Base-by-base conservation (phyloP, 35 echinoderm and acorn worm species). In the Holothuria glaberrima region DNA sequence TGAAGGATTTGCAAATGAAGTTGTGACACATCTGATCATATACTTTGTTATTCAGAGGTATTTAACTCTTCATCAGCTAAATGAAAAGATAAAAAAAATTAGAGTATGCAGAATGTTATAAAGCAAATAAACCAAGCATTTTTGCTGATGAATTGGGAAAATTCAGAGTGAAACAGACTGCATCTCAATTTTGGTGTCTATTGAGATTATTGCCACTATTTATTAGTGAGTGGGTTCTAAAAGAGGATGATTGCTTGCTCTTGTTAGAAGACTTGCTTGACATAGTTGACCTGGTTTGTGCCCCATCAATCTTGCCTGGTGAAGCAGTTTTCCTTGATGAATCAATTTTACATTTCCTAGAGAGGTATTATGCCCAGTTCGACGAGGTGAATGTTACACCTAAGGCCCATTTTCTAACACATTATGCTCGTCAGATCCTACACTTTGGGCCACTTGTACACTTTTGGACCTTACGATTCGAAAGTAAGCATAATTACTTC, bases 111-210 rank as follows among this genome's bases (percentile, higher is more conserved):
- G 88, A 54, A 62, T 83, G 72, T 68, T 77, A 91, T 48, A 69
- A 85, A 68, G 76, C 78, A 28, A 91, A 85, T 77, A 85, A 83
- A 59, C 89, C 89, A 68, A 32, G 22, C 45, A 32, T 20, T 64
- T 83, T 91, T 82, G 5, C 77, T 61, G 75, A 91, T 62, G 57
- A 84, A 36, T 34, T 61, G 28, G 75, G 34, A 25, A 91, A 91
- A 20, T 91, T 91, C 65, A 90, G 63, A 82, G 75, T 90, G 14
- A 90, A 84, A 50, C 88, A 82, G 75, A 91, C 75, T 48, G 89
- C 89, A 31, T 82, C 58, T 66, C 89, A 91, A 59, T 82, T 26
- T 26, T 91, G 89, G 89, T 91, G 89, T 91, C 60, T 91, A 0
- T 48, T 91, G 36, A 59, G 89, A 48, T 68, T 91, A n/a, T 68